Conservation (phyloP, 2,113 vertebrate genomes). For the Zootoca vivipara region DNA sequence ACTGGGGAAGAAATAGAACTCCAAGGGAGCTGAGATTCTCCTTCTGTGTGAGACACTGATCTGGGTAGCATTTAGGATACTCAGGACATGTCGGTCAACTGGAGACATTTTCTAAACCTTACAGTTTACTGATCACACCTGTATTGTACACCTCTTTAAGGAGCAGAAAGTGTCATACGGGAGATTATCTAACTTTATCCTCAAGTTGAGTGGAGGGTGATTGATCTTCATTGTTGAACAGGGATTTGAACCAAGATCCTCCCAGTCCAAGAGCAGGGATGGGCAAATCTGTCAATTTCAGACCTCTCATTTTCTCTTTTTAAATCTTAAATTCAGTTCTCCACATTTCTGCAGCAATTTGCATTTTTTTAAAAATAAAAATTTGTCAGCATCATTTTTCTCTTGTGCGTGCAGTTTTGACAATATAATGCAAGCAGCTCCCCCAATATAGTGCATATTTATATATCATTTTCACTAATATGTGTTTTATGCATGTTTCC, state of each 20-base stretch:
- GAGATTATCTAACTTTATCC: background rate
- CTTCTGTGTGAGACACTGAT: background rate
- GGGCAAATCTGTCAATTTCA: too few species aligned
- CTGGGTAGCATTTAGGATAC: background rate
- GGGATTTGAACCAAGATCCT: background rate
- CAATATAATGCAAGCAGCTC: too few species aligned
- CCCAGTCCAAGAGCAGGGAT: background rate
- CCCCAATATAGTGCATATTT: too few species aligned
- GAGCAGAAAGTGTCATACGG: background rate
- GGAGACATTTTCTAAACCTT: background rate
- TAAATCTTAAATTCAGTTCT: too few species aligned
- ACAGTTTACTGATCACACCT: background rate
- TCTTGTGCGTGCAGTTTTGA: too few species aligned
- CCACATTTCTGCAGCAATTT: too few species aligned
- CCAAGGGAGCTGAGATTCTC: background rate
- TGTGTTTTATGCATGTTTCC: too few species aligned
- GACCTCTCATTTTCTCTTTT: too few species aligned
- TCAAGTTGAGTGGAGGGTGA: background rate
- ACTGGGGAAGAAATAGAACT: background rate
- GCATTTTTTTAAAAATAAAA: too few species aligned
- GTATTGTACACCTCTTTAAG: background rate
- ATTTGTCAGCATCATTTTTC: too few species aligned
- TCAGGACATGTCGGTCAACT: background rate
- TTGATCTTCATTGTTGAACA: background rate
- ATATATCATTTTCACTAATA: too few species aligned